Percentiles rank a stretch among this genome's conserved stretches.
These are phyloP conservation scores for Burhinus bistriatus DNA, from an alignment of 2,113 vertebrate species.

Conservation along the genomic window DNA sequence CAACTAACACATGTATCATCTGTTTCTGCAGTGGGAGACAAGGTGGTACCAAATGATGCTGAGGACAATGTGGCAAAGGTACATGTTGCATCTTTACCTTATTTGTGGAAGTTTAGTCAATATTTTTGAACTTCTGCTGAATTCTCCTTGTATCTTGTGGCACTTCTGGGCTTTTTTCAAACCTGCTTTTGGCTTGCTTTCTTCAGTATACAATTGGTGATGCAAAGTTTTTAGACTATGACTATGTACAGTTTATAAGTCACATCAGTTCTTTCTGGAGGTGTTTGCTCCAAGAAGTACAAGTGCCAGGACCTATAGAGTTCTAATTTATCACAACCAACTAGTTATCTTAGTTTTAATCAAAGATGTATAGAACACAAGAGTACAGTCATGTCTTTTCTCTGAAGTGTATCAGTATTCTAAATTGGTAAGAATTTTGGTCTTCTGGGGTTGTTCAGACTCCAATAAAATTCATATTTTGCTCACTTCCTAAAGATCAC, in stretches of 20 bases:
- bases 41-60: neutral
- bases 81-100: neutral
- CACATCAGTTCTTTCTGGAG: neutral
- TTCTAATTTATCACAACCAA: neutral
- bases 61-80: slow-evolving; percentile 15
- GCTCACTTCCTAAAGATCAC: neutral
- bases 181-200: neutral
- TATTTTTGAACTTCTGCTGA: neutral
- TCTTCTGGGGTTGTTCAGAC: neutral
- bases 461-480: neutral
- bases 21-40: slow-evolving; percentile 4
- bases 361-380: neutral
- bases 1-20: neutral
- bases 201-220: neutral
- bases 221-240: neutral
- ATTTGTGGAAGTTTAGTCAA: neutral
- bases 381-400: neutral
- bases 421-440: neutral
- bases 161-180: neutral
- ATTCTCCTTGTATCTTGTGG: neutral
- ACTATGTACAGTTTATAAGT: neutral
- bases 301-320: neutral
- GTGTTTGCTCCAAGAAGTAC: neutral
- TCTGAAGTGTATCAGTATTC: neutral
- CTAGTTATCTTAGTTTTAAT: neutral